Evolutionary conservation across 2,113 vertebrate genomes (phyloP).

Genomic region (Odobenus rosmarus): DNA sequence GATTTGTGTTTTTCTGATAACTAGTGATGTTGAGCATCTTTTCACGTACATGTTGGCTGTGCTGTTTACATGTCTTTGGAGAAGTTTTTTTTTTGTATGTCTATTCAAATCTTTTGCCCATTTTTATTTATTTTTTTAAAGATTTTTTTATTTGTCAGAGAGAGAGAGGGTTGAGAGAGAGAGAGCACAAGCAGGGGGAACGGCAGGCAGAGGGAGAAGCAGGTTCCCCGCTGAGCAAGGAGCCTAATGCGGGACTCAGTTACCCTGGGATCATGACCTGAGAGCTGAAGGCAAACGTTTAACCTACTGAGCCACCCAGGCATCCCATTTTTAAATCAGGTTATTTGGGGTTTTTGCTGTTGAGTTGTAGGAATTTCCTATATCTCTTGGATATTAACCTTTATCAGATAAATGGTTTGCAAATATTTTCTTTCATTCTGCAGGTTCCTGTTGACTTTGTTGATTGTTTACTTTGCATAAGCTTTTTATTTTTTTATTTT

Average conservation of each 20-base stretch:
- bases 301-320: not conserved
- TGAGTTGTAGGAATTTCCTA: not conserved
- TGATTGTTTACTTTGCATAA: not conserved
- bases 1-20: not conserved
- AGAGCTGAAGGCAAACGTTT: not conserved
- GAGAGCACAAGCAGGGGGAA: not conserved
- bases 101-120: not conserved
- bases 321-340: not conserved
- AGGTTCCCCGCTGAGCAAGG: not conserved
- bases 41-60: not conserved
- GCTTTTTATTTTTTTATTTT: not conserved
- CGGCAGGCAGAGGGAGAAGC: not conserved
- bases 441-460: not conserved
- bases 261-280: not conserved
- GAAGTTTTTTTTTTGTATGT: not conserved
- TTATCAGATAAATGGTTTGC: not conserved
- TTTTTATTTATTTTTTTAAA: not conserved
- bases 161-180: not conserved
- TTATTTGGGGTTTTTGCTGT: not conserved
- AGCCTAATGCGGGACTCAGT: not conserved
- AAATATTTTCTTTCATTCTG: not conserved
- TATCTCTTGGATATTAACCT: slow-evolving; percentile 18
- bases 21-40: not conserved
- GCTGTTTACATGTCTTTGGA: not conserved
- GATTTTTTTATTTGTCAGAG: not conserved